phyloP scores from a whole-genome alignment of 2,797 vertebrate species.

The Pelobates cultripes region DNA sequence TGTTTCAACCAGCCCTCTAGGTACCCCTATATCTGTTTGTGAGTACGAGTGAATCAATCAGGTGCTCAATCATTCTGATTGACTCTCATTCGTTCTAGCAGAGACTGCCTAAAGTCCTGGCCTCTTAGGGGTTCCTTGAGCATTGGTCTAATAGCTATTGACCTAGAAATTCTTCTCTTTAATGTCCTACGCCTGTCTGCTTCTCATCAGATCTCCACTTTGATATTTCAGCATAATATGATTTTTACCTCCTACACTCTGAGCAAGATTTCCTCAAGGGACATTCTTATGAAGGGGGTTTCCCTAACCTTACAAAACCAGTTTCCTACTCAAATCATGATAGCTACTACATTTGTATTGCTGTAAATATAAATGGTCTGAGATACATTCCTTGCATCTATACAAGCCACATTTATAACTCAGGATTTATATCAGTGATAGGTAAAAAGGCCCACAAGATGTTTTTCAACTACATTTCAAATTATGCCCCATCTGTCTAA shows the following conservation, averaged over 20 bases:
- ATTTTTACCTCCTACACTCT: not conserved
- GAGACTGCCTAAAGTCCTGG: not conserved
- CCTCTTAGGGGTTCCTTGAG: slow-evolving; percentile 1
- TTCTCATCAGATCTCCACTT: not conserved
- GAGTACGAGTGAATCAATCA: slow-evolving; percentile 1
- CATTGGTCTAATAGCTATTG: not conserved
- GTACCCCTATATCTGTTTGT: not conserved
- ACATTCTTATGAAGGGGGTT: not conserved
- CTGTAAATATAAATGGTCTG: no score
- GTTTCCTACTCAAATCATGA: no score
- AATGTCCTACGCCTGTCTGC: not conserved
- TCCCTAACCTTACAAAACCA: not conserved
- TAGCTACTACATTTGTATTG: no score
- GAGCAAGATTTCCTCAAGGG: not conserved
- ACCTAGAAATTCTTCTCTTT: not conserved
- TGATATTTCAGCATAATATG: not conserved
- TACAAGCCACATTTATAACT: no score
- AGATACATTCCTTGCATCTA: no score
- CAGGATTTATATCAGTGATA: no score
- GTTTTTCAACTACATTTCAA: no score
- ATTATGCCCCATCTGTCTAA: no score
- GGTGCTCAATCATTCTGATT: not conserved
- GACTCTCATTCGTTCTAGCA: not conserved
- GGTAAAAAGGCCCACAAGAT: no score
- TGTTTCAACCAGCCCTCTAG: not conserved